Evolutionary conservation across 2,113 vertebrate species (phyloP).

Genomic region (Tyrannus savana): DNA sequence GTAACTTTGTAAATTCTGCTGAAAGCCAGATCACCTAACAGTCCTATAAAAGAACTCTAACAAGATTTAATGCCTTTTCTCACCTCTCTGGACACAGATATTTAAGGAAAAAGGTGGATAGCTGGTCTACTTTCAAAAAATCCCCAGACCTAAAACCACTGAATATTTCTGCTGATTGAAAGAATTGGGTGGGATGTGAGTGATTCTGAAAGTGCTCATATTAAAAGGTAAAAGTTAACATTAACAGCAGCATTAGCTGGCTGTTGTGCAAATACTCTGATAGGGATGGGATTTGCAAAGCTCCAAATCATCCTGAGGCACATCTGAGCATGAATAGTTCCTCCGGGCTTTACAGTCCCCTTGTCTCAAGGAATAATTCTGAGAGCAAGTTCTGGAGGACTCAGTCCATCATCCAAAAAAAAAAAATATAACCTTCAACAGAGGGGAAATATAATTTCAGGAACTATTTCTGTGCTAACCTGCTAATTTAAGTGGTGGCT

Average conservation of each 20-base stretch:
- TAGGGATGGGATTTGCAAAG: background rate
- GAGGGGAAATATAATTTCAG: background rate
- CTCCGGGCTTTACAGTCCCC: background rate
- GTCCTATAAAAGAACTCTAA: background rate
- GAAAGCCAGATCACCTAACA: background rate
- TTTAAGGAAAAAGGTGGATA: background rate
- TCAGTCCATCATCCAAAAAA: background rate
- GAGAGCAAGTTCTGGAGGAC: background rate
- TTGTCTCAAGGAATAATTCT: background rate
- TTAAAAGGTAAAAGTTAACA: background rate
- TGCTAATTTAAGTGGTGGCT: background rate
- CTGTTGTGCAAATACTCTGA: background rate
- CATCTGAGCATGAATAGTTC: fast-evolving
- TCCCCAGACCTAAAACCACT: fast-evolving
- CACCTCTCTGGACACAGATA: background rate
- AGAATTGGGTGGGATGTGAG: fast-evolving
- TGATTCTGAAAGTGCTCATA: background rate
- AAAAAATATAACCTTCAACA: background rate
- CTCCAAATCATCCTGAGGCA: background rate
- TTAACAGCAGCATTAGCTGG: background rate
- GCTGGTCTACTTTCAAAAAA: background rate
- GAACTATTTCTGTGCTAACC: background rate
- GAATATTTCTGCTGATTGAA: background rate
- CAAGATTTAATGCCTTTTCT: background rate
- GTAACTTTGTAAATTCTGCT: background rate